Percentiles rank a stretch among this genome's conserved stretches.
phyloP scores from a whole-genome alignment of 2,888 invertebrate species.

The Himalopsyche japonica region DNA sequence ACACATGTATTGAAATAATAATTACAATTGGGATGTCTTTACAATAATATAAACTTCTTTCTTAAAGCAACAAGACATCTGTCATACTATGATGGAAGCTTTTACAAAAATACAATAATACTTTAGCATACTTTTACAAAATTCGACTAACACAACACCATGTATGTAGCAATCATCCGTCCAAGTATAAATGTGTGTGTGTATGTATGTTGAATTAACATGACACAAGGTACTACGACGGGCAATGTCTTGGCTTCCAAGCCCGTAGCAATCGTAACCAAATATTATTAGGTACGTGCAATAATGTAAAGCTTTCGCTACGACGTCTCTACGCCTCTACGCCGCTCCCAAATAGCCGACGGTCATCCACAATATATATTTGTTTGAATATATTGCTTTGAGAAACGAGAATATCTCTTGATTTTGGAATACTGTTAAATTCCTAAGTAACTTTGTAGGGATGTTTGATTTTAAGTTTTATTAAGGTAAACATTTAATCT shows the following conservation, averaged over 20 bases:
- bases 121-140: not conserved
- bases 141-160: not conserved
- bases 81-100: not conserved
- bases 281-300: slow-evolving; percentile 39
- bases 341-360: slow-evolving; percentile 4
- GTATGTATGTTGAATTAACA: slow-evolving; percentile 35
- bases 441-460: not conserved
- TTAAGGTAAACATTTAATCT: not conserved
- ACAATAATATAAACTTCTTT: too few relatives aligned
- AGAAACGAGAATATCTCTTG: slow-evolving; percentile 11
- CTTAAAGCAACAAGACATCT: too few relatives aligned
- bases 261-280: slow-evolving; percentile 35
- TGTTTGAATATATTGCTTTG: slow-evolving; percentile 20
- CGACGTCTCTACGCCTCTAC: slow-evolving; percentile 14
- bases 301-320: slow-evolving; percentile 19
- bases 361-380: slow-evolving; percentile 24
- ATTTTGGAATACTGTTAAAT: not conserved
- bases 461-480: not conserved
- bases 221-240: slow-evolving; percentile 29
- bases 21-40: too few relatives aligned
- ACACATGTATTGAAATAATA: too few relatives aligned
- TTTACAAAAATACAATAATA: not conserved
- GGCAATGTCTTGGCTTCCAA: slow-evolving; percentile 29
- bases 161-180: slow-evolving; percentile 7
- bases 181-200: slow-evolving; percentile 24